Conservation (phyloP, 2,113 vertebrate genomes). For the Oreotrochilus melanogaster region DNA sequence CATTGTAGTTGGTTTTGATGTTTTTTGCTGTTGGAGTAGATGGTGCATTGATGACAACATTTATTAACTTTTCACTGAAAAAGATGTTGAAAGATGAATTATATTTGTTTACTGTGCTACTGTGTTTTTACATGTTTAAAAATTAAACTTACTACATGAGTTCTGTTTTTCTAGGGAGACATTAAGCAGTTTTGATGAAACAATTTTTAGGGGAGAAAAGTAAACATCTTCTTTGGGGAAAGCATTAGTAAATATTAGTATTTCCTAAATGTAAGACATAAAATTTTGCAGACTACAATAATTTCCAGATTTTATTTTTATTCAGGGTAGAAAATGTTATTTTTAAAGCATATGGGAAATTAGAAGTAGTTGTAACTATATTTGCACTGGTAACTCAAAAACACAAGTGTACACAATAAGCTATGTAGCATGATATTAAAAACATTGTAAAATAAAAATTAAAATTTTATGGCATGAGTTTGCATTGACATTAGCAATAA, state of each 20-base stretch:
- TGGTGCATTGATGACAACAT: neutral
- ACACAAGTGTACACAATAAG: neutral
- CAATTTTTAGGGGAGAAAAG: neutral
- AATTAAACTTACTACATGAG: fast-evolving
- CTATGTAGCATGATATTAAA: neutral
- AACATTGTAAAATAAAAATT: neutral
- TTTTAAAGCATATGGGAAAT: neutral
- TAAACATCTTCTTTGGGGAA: neutral
- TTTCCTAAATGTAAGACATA: neutral
- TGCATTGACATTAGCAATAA: neutral
- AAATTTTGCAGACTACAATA: neutral
- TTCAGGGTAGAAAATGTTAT: neutral
- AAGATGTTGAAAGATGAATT: neutral
- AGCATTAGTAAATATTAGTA: neutral
- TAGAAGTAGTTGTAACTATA: neutral
- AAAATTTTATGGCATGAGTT: neutral
- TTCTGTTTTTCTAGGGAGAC: neutral
- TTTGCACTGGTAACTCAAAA: neutral
- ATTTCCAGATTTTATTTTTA: neutral
- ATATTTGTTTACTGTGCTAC: neutral
- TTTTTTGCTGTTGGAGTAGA: neutral
- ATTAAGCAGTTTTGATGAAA: neutral
- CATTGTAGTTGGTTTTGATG: too few species aligned
- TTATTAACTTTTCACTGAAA: neutral
- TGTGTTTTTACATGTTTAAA: neutral